Percentiles rank a stretch among this genome's conserved stretches.
Evolutionary conservation across 2,888 invertebrate genomes (phyloP).

Genomic region (Rutpela maculata): DNA sequence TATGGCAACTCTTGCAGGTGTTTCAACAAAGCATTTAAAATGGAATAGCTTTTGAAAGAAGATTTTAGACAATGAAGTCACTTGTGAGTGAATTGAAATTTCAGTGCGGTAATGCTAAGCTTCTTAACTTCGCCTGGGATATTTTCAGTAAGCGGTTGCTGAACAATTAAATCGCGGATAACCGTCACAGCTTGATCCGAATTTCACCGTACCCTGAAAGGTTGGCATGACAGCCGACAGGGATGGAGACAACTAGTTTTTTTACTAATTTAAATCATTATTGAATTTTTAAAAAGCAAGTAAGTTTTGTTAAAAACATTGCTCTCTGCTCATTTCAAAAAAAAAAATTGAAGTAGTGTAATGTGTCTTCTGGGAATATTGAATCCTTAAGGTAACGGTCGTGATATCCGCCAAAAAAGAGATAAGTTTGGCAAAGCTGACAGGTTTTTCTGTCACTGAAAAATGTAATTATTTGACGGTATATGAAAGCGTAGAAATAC

Average conservation of each 20-base stretch:
- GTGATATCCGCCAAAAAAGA: too few relatives aligned
- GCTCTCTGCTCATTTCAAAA: too few relatives aligned
- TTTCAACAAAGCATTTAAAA: slow-evolving; percentile 60
- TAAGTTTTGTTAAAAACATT: not conserved
- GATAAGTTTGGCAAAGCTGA: too few relatives aligned
- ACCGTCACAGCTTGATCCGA: slow-evolving; percentile 50
- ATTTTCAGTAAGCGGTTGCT: slow-evolving; percentile 65
- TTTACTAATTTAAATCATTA: too few relatives aligned
- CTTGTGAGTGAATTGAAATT: slow-evolving; percentile 70
- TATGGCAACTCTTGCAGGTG: slow-evolving; percentile 42
- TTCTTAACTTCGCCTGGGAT: slow-evolving; percentile 64
- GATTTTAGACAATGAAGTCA: slow-evolving; percentile 70
- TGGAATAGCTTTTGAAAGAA: slow-evolving; percentile 67
- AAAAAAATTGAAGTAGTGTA: too few relatives aligned
- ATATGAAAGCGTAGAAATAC: too few relatives aligned
- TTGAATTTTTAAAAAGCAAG: not conserved
- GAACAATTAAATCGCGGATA: slow-evolving; percentile 64
- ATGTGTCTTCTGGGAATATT: too few relatives aligned
- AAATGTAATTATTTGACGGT: too few relatives aligned
- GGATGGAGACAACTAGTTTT: not conserved
- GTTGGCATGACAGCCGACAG: not conserved
- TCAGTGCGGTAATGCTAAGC: slow-evolving; percentile 68
- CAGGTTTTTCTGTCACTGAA: too few relatives aligned
- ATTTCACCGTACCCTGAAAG: slow-evolving; percentile 32
- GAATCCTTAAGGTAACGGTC: too few relatives aligned